Base-by-base conservation (phyloP, 1,140 invertebrate genomes). In the Cherax quadricarinatus region DNA sequence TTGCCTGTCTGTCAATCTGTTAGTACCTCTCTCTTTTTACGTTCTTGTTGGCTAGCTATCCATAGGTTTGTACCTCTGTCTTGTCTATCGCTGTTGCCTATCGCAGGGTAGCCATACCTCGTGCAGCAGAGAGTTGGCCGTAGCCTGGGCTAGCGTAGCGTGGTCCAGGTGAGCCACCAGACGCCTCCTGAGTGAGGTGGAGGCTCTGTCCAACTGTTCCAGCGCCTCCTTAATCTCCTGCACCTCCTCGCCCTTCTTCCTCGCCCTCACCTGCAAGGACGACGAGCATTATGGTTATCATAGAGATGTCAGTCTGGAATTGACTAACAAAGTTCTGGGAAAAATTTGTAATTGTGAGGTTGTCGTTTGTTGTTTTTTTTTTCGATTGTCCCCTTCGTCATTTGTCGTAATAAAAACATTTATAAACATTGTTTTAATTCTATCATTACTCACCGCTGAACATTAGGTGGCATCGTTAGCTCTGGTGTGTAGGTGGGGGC, bases 141-240 rank as follows among this genome's bases (percentile, higher is more conserved):
- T 86, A 48, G 85, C 85, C 70, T 86, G 85, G 14, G 66, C 18
- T 5, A 75, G 48, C 14, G 85, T 75, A 14, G 85, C 85, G 41
- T 75, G 70, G 85, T 86, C 85, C 41, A 86, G 66, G 5, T 73
- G 60, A 16, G 85, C 66, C 60, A 86, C 84, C 85, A 86, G 21
- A 1, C 48, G 16, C 85, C 85, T 49, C 41, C 70, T 49, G 0
- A 75, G 66, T 18, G 48, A 70, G 4, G 66, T 24, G 4, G 85
- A 41, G 66, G 85, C 85, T 4, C 62, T 16, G 49, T 86, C 85
- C 41, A 86, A 66, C 49, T 86, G 66, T 41, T 86, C 85, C 41
- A 86, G 41, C 16, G 85, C 85, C 41, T 73, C 66, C 66, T 86
- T 70, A 5, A 86, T 18, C 10, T 73, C 41, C 5, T 48, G 30